Base-by-base conservation (phyloP, 2,888 invertebrate genomes). In the Parnassius glacialis region DNA sequence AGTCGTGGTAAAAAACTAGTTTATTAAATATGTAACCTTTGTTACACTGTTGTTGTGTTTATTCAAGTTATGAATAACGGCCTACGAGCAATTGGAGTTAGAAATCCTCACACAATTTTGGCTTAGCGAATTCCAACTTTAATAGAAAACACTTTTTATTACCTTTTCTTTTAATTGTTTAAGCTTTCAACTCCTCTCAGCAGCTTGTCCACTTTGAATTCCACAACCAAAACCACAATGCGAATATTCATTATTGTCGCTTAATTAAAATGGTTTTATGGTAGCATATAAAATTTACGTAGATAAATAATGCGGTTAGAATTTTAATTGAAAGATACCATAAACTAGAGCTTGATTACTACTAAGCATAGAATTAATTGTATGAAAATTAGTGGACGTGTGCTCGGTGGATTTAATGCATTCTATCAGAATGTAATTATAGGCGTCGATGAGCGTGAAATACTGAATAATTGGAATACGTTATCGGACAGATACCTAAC, bases 391-490 rank as follows among this genome's bases (percentile, higher is more conserved):
- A 80, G 83, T 81, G 79, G 79, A 80, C 76, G 83, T 75, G 79
- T 77, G 76, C 69, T 82, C 68, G 76, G 79, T 81, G 83, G 84
- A 86, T 86, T 87, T 81, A 86, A 88, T 84, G 81, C 81, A 83
- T 87, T 83, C 81, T 80, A 85, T 84, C 85, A 80, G 80, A 85
- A 85, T 85, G 82, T 88, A 90, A 90, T 90, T 90, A 90, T 82
- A 84, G 83, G 84, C 74, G 77, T 82, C 86, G 82, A 85, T 85
- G 83, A 81, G 81, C 84, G 81, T 83, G 84, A 87, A 87, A 87
- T 85, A 87, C 81, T 81, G 82, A 80, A 84, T 87, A 85, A 87
- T 87, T 86, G 81, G 77, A 81, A 80, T 72, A 71, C 74, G 76
- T 75, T 77, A 78, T 80, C 75, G 69, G 73, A 78, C 75, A 71